Percentiles rank a stretch among this genome's conserved stretches.
These are phyloP conservation scores for Cryptus armator DNA, from an alignment of 2,888 invertebrate species.

Conservation along the genomic window DNA sequence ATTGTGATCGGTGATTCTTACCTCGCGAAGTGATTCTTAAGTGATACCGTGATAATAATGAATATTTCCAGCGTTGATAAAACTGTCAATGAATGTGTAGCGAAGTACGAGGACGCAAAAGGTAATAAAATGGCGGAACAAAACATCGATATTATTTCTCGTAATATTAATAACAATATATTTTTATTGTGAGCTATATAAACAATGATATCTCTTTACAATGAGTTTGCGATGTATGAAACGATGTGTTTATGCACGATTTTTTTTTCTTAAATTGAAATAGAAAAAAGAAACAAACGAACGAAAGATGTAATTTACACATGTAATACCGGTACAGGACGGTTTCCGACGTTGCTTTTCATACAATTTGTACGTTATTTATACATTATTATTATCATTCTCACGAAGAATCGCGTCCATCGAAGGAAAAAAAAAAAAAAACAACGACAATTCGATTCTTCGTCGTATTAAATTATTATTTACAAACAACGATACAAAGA, in stretches of 20 bases:
- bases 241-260: conserved; percentile 66
- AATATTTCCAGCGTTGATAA: too few species aligned
- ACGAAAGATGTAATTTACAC: conserved; percentile 50
- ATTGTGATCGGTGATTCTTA: not conserved
- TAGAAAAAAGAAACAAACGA: conserved; percentile 55
- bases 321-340: conserved; percentile 69
- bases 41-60: too few species aligned
- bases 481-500: conserved; percentile 36
- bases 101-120: too few species aligned
- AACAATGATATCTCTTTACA: conserved; percentile 76
- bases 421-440: conserved; percentile 17
- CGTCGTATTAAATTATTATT: conserved; percentile 40
- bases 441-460: conserved; percentile 13
- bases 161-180: conserved; percentile 76
- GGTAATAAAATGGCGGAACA: not conserved
- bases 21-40: not conserved
- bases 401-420: not conserved
- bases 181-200: conserved; percentile 77
- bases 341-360: conserved; percentile 62
- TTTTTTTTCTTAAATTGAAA: conserved; percentile 55
- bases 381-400: conserved; percentile 16
- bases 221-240: conserved; percentile 75
- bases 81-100: too few species aligned
- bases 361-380: conserved; percentile 33
- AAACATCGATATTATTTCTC: conserved; percentile 11